phyloP scores from a whole-genome alignment of 2,113 vertebrate genomes.

The Mungos mungo region DNA sequence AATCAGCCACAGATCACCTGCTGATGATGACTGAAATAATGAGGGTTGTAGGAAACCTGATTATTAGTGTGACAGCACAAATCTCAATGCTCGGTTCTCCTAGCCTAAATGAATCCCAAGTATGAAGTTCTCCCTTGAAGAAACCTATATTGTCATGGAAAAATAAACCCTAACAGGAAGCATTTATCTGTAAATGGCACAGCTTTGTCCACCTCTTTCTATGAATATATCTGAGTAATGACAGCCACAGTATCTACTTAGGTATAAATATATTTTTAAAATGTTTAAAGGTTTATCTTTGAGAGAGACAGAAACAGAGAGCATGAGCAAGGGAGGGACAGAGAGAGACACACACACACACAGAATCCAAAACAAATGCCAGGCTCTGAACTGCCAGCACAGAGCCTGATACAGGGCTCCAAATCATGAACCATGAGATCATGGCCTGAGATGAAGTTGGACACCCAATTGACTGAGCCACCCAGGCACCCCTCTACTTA shows the following conservation, averaged over 20 bases:
- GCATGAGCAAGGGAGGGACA: too few relatives aligned
- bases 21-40: neutral
- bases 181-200: neutral
- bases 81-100: neutral
- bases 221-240: neutral
- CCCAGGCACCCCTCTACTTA: neutral
- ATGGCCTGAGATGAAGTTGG: too few relatives aligned
- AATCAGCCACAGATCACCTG: neutral
- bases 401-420: too few relatives aligned
- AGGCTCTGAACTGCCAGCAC: too few relatives aligned
- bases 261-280: too few relatives aligned
- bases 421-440: too few relatives aligned
- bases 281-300: too few relatives aligned
- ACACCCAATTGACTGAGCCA: too few relatives aligned
- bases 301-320: too few relatives aligned
- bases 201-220: neutral
- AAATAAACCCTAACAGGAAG: neutral
- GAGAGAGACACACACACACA: too few relatives aligned
- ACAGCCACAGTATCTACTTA: neutral
- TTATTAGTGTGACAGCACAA: neutral
- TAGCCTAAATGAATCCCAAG: neutral
- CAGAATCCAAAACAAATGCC: too few relatives aligned
- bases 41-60: neutral
- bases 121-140: neutral
- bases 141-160: neutral